Percentiles rank a stretch among this genome's conserved stretches.
Evolutionary conservation across 2,113 vertebrate genomes (phyloP).

Genomic region (Bufo bufo): DNA sequence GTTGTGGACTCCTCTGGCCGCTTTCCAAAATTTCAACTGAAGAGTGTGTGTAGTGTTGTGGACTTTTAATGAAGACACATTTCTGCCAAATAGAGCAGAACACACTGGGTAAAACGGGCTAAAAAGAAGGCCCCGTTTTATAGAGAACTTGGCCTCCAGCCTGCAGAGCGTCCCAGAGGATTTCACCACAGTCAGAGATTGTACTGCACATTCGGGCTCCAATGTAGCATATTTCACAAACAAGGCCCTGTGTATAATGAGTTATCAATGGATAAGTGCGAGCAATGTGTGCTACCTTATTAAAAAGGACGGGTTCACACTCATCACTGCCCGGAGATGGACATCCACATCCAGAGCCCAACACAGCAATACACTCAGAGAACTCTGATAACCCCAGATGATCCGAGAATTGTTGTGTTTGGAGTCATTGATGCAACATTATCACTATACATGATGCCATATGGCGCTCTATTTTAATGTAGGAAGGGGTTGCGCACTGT

Average conservation of each 20-base stretch:
- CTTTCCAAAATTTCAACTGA: slow-evolving; percentile 64
- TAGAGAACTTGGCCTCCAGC: slow-evolving; percentile 67
- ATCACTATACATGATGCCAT: no score
- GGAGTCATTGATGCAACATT: no score
- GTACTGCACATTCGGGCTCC: slow-evolving; percentile 42
- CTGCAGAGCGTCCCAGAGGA: slow-evolving; percentile 62
- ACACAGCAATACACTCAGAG: background rate
- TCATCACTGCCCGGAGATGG: slow-evolving; percentile 17
- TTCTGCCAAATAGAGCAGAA: slow-evolving; percentile 66
- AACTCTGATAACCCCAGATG: no score
- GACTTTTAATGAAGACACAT: slow-evolving; percentile 71
- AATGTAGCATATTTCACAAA: slow-evolving; percentile 26
- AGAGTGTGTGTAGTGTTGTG: slow-evolving; percentile 70
- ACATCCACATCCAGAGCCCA: background rate
- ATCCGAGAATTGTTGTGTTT: no score
- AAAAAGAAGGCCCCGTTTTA: slow-evolving; percentile 69
- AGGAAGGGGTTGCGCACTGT: no score
- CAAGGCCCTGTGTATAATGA: slow-evolving; percentile 37
- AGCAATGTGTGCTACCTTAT: slow-evolving; percentile 35
- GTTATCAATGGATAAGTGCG: slow-evolving; percentile 49
- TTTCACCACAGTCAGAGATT: slow-evolving; percentile 64
- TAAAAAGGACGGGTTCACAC: background rate
- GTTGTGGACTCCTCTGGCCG: slow-evolving; percentile 68
- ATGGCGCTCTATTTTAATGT: no score
- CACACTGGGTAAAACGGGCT: slow-evolving; percentile 66